Percentiles rank a stretch among this genome's conserved stretches.
Evolutionary conservation across 2,888 invertebrate genomes (phyloP).

Genomic region (Beris morrisii): DNA sequence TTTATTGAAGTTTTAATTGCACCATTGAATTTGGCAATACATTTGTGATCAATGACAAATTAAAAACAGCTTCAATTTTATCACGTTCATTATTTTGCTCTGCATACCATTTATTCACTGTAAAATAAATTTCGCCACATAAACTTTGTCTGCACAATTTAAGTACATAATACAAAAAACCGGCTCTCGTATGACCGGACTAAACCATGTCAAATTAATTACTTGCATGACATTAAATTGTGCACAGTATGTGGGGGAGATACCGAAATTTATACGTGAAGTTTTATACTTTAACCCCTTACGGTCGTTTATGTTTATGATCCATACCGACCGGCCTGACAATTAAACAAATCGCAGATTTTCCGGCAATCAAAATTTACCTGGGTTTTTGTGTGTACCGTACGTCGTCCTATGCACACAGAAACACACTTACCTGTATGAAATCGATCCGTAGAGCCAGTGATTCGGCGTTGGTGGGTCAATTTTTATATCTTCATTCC

Average conservation of each 20-base stretch:
- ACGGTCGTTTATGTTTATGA: constrained; percentile 17
- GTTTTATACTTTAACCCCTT: constrained; percentile 4
- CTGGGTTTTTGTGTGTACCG: neutral
- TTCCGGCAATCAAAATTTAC: constrained; percentile 27
- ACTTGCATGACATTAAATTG: constrained; percentile 28
- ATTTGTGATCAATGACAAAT: too few relatives aligned
- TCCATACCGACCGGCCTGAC: constrained; percentile 19
- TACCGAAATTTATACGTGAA: neutral
- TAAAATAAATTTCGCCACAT: constrained; percentile 21
- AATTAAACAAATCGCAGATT: constrained; percentile 27
- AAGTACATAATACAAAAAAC: neutral
- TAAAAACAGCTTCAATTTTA: too few relatives aligned
- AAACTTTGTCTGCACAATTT: constrained; percentile 13
- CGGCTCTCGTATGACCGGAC: neutral
- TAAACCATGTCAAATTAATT: constrained; percentile 22
- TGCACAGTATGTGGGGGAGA: constrained; percentile 11
- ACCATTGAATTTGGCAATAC: too few relatives aligned
- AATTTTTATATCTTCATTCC: constrained; percentile 25
- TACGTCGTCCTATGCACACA: too few relatives aligned
- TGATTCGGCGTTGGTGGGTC: neutral
- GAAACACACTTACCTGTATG: neutral
- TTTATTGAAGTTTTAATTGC: too few relatives aligned
- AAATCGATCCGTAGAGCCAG: neutral
- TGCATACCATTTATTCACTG: neutral
- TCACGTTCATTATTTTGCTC: too few relatives aligned